Percentiles rank a stretch among this genome's conserved stretches.
phyloP scores from a whole-genome alignment of 1,140 invertebrate genomes.

The Drosophila watanabei region DNA sequence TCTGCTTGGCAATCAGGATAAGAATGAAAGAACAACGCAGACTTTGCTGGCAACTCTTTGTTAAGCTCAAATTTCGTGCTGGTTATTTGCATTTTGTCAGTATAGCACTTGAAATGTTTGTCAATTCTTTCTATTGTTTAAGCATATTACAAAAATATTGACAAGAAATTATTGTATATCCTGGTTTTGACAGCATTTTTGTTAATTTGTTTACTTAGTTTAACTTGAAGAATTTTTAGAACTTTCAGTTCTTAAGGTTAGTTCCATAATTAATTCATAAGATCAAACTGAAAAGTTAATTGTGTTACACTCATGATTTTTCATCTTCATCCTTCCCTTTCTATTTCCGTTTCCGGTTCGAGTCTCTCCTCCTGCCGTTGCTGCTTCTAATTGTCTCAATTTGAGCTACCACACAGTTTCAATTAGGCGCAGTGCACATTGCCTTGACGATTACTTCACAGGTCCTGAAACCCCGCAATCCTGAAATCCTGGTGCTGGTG shows the following conservation, averaged over 20 bases:
- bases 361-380: conserved; percentile 6
- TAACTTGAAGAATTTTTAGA: neutral
- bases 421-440: conserved; percentile 66
- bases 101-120: conserved; percentile 6
- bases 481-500: neutral
- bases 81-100: neutral
- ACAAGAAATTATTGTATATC: neutral
- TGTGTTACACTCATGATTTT: neutral
- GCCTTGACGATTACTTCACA: conserved; percentile 15
- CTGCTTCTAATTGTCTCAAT: conserved; percentile 70
- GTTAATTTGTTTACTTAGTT: neutral
- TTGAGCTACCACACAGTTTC: conserved; percentile 77
- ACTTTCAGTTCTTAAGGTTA: neutral
- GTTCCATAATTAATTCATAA: neutral
- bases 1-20: conserved; percentile 63
- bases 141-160: neutral
- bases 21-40: conserved; percentile 5
- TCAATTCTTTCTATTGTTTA: neutral
- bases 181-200: neutral
- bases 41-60: conserved; percentile 18
- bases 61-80: conserved; percentile 8
- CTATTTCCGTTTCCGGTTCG: conserved; percentile 4
- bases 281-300: neutral
- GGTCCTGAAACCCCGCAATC: neutral
- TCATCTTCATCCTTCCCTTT: neutral